Base-by-base conservation (phyloP, 2,888 invertebrate genomes). In the Harpalus rubripes region DNA sequence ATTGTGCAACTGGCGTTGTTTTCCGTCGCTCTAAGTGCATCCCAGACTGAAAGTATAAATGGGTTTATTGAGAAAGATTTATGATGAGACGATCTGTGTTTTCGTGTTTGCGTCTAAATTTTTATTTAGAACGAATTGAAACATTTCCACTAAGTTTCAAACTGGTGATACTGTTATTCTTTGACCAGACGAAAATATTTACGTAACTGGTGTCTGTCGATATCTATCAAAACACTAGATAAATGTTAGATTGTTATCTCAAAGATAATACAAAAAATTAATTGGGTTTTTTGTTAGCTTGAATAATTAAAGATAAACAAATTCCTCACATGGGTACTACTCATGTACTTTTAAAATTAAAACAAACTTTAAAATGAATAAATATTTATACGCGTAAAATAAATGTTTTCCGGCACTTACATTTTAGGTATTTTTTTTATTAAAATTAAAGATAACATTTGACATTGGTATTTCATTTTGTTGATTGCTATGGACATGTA, bases 41-140 rank as follows among this genome's bases (percentile, higher is more conserved):
- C 10, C 26, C 56, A 78, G 44, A 72, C 72, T 72, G 15, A 16
- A 44, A 72, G 44, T 41, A 72, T 41, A 72, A 72, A 72, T 72
- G 72, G 41, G 76, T 76, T 56, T 76, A 56, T 56, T 52, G 41
- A 8, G 76, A 76, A 78, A 78, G 78, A 78, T 78, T 78, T 78
- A 58, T 22, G 26, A 7, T 74, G 15, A 68, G 39, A 39, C n/a
- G 41, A 68, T 68, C 68, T 68, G 39, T 68, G 68, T 68, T 68
- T 39, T 39, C 68, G 15, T 74, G 72, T 74, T 74, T 74, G 41
- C 72, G 68, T 4, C 68, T 32, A 39, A 68, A 63, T 63, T 68
- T 68, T 68, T 68, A 68, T 68, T 68, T 68, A 68, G 63, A 63
- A 63, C 63, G 68, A 12, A 68, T 16, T 68, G 68, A 41, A 32